A percentile compares a stretch with the other conserved stretches of the same genome.
phyloP scores from a whole-genome alignment of 2,888 invertebrate species.

The Plutella xylostella region DNA sequence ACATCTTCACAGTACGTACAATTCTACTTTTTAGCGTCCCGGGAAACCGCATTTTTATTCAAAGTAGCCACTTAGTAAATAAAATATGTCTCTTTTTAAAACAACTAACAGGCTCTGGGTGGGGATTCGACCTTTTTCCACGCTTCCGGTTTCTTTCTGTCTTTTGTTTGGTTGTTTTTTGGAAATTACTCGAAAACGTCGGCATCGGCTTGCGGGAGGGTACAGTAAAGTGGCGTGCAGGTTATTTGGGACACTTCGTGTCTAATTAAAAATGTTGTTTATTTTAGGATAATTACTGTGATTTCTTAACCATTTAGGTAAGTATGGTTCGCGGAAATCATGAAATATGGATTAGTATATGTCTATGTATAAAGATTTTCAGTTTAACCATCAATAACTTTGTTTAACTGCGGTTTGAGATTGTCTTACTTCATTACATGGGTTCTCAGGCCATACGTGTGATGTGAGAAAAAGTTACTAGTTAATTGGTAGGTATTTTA shows the following conservation, averaged over 20 bases:
- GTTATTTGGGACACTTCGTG: neutral
- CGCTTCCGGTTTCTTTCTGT: neutral
- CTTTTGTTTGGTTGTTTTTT: neutral
- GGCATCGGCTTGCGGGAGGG: neutral
- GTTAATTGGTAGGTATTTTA: too few relatives aligned
- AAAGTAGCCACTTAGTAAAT: slow-evolving; percentile 66
- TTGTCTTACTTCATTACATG: too few relatives aligned
- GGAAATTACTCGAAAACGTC: slow-evolving; percentile 3
- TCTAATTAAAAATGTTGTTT: neutral
- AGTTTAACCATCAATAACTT: too few relatives aligned
- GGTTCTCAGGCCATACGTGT: too few relatives aligned
- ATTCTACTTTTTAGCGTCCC: slow-evolving; percentile 41
- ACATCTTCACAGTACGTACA: neutral
- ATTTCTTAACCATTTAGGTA: neutral
- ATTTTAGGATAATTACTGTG: neutral
- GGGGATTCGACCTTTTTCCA: slow-evolving; percentile 44
- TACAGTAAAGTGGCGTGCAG: neutral
- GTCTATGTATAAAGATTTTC: neutral
- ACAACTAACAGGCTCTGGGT: slow-evolving; percentile 57
- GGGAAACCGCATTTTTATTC: slow-evolving; percentile 64
- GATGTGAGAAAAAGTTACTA: too few relatives aligned
- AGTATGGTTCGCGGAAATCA: neutral
- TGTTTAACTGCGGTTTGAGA: too few relatives aligned
- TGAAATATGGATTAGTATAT: neutral
- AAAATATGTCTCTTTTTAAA: slow-evolving; percentile 61